These are phyloP conservation scores for Littorina saxatilis DNA, from an alignment of 1,140 invertebrate species.

Conservation along the genomic window DNA sequence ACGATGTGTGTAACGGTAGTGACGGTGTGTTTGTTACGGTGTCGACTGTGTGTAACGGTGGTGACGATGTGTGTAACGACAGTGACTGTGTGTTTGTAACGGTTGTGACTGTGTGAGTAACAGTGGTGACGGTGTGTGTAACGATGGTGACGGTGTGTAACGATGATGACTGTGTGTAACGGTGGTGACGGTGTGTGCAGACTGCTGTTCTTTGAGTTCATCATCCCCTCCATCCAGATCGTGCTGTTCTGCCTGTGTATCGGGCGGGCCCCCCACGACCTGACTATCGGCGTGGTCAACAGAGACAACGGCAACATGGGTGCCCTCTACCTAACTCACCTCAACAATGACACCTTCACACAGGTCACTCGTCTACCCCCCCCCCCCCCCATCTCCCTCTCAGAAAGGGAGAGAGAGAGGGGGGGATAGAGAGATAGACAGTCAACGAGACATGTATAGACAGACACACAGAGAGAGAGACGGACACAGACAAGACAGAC, in stretches of 20 bases:
- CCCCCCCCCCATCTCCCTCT: background rate
- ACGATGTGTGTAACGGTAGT: too few species aligned
- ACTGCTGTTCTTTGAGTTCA: constrained; percentile 86
- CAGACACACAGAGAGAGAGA: background rate
- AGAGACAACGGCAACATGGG: constrained; percentile 60
- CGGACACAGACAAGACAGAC: background rate
- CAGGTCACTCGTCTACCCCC: constrained; percentile 49
- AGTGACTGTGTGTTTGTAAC: too few species aligned
- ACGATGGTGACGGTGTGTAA: too few species aligned
- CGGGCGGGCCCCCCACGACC: constrained; percentile 90
- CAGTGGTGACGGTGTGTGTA: too few species aligned
- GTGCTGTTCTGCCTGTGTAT: constrained; percentile 96
- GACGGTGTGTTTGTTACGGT: too few species aligned
- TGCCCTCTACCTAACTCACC: constrained; percentile 48
- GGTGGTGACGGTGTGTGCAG: too few species aligned
- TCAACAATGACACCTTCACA: constrained; percentile 61
- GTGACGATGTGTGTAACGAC: too few species aligned
- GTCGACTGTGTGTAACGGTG: too few species aligned
- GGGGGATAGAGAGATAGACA: background rate
- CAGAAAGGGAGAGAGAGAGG: background rate
- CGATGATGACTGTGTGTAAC: too few species aligned
- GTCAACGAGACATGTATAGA: background rate
- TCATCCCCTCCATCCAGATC: constrained; percentile 94
- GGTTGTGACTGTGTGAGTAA: too few species aligned
- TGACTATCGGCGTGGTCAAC: constrained; percentile 88